Evolutionary conservation across 2,797 vertebrate genomes (phyloP), one percentile per base, ranked within the genome.

Genomic region (Aphelocoma californica): DNA sequence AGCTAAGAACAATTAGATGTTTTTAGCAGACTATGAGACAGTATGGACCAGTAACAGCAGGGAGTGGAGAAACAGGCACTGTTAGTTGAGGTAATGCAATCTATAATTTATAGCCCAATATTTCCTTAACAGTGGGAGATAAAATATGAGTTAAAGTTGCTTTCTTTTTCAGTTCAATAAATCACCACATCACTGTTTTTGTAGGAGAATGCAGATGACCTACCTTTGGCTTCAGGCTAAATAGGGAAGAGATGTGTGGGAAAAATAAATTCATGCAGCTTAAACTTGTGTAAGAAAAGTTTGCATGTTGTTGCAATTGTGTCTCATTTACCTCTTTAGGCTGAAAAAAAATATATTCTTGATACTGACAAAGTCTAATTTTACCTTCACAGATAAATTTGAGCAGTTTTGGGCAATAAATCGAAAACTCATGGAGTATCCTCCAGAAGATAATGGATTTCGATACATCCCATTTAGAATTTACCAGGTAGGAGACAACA

Each of bases 361-460:
- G 79, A 58, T 88, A 71, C 66, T 95, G 87, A 81, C 61, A 57
- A 61, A 90, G 53, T 91, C 26, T 58, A 51, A 81, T 95, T 96
- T 96, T 95, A 75, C 90, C 58, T 81, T 96, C 97, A 81, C 98
- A 99, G 99, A 99, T 97, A 99, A 99, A 96, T 99, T 99, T 95
- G 99, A 99, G 97, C 99, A 99, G 93, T 99, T 99, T 98, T 99
- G 99, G 99, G 98, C 99, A 92, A 99, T 99, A 98, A 99, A 99
- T 97, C 98, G 99, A 94, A 99, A 99, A 97, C 98, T 99, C 93
- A 99, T 99, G 99, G 99, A 99, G 80, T 99, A 99, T 97, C 96
- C 99, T 51, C 98, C 98, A 16, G 99, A 99, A 96, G 99, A 99
- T 44, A 98, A 98, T 82, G 99, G 99, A 97, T 99, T 99, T 98